Base-by-base conservation (phyloP, 2,888 invertebrate species). In the Noctua janthe region DNA sequence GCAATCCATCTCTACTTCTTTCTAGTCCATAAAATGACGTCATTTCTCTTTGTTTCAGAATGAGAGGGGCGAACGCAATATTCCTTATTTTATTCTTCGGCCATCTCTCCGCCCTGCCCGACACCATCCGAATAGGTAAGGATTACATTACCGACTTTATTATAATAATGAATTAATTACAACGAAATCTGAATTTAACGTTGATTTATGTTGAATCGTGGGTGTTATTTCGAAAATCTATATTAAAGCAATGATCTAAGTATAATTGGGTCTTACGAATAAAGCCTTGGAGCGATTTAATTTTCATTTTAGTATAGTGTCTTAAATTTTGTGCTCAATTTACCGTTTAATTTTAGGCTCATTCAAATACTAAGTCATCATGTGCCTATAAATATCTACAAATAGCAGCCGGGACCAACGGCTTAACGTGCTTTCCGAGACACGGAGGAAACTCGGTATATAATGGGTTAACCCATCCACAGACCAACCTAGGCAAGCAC, bases 71-170 rank as follows among this genome's bases (percentile, higher is more conserved):
- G 84, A 95, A 95, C 87, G 95, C 94, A 76, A 90, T 97, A 92
- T 95, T 96, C 86, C 94, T 97, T 87, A 92, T 97, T 91, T 93
- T 97, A 88, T 95, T 96, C 91, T 95, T 96, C 81, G 96, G 96
- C 49, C 95, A 96, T 89, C 95, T 97, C 71, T 97, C 96, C 76
- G 97, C 97, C 17, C 92, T 97, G 62, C 97, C 97, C 66, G 97
- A 97, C 86, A 97, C 97, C n/a, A 97, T 97, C 81, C 94, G 97
- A 92, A 97, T 97, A 92, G 97, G 97, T 97, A 93, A 96, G 95
- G 23, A 73, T 84, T 71, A 70, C 35, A 70, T 70, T 73, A 51
- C 76, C 35, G 15, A 77, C 56, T 78, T 85, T 80, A 88, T 87
- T 79, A 78, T 64, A 81, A 82, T 76, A 84, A 88, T 56, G n/a